Evolutionary conservation across 2,113 vertebrate genomes (phyloP), one percentile per base, ranked within the genome.

Genomic region (Manacus vitellinus): DNA sequence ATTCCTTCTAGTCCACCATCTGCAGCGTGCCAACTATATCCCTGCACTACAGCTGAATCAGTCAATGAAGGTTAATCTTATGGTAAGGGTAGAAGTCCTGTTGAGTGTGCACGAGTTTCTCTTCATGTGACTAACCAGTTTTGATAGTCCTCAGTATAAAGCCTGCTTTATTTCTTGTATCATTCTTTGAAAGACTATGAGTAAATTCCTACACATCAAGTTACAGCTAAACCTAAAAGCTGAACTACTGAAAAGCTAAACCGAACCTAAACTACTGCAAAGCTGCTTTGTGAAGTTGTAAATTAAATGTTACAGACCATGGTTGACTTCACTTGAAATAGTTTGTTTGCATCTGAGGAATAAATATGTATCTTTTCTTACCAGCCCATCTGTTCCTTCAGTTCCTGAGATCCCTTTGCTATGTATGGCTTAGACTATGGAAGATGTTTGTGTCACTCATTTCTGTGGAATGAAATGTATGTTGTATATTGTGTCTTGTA

Each of bases 1-100:
- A 94, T 98, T 99, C 81, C 98, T 99, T 74, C 97, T 99, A 97
- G 98, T 99, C 67, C 99, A 99, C 97, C 98, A 99, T 92, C 98
- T 99, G 80, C 99, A 99, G 85, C 98, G 98, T 95, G 98, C 99
- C 86, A 99, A 99, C 97, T 99, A 99, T 71, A 98, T 99, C 46
- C 98, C 99, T 94, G 99, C 99, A 4, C 97, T 99, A 56, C 99
- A 98, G 95, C 93, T 99, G 89, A 99, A 99, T 98, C 99, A 99
- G 23, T 98, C 97, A 55, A 96, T 99, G 77, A 99, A 86, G 44
- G 37, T 39, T 52, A 52, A 98, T 95, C 94, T 98, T 55, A 96
- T 59, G 96, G 99, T 99, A 98, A 93, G 95, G 21, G 10, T 74
- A 33, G 44, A 81, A 12, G 51, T 93, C 21, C 7, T 94, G 47